Evolutionary conservation across 2,797 vertebrate species (phyloP).

Genomic region (Denticeps clupeoides): DNA sequence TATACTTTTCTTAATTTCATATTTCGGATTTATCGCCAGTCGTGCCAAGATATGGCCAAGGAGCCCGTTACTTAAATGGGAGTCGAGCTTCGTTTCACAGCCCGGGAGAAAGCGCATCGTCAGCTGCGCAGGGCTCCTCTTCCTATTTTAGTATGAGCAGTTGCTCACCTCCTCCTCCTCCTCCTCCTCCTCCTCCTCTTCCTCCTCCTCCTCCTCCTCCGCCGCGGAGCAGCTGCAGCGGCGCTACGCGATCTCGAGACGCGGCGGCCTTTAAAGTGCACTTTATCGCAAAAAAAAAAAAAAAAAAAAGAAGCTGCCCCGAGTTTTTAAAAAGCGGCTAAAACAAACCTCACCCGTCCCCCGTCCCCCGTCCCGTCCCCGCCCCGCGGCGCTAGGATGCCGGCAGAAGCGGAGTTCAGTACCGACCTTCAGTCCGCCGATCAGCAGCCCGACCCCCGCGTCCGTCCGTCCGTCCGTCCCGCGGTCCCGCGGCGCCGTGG

Average conservation of each 20-base stretch:
- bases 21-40: constrained; percentile 24
- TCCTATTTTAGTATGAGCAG: constrained; percentile 75
- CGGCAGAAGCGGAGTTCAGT: too few species aligned
- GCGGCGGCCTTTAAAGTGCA: constrained; percentile 25
- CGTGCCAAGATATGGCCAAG: constrained; percentile 7
- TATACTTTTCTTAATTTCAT: neutral
- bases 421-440: constrained; percentile 61
- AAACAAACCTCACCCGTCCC: too few species aligned
- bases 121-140: constrained; percentile 66
- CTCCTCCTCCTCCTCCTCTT: too few species aligned
- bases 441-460: too few species aligned
- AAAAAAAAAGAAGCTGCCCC: too few species aligned
- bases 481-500: too few species aligned
- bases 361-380: too few species aligned
- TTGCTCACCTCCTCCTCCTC: too few species aligned
- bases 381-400: too few species aligned
- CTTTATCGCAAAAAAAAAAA: neutral
- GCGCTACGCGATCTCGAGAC: constrained; percentile 50
- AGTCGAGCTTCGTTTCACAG: constrained; percentile 37
- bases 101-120: constrained; percentile 61
- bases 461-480: too few species aligned
- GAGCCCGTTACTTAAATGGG: constrained; percentile 51
- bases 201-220: too few species aligned
- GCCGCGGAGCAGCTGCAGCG: constrained; percentile 53
- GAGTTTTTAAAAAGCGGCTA: too few species aligned